Evolutionary conservation across 2,113 vertebrate genomes (phyloP).

Genomic region (Bubo blakistoni): DNA sequence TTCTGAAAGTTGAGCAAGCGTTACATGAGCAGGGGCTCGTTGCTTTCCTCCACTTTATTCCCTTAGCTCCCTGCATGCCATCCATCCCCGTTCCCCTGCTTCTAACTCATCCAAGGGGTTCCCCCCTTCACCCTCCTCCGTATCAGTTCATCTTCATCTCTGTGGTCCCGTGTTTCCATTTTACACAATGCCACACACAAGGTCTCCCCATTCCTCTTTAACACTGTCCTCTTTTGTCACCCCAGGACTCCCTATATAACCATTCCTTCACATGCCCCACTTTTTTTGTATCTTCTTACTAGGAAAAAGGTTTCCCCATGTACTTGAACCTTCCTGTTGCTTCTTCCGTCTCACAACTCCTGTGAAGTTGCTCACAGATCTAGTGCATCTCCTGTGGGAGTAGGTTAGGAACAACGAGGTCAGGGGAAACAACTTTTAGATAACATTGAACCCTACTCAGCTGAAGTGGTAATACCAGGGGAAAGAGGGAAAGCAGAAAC

Average conservation of each 20-base stretch:
- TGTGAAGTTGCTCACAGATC: neutral
- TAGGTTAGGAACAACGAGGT: neutral
- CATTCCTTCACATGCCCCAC: neutral
- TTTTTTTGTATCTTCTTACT: neutral
- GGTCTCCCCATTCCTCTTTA: neutral
- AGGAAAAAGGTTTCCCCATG: neutral
- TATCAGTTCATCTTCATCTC: neutral
- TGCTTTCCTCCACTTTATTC: neutral
- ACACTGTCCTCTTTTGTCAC: neutral
- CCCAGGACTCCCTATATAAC: neutral
- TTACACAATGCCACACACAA: neutral
- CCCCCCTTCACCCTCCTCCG: neutral
- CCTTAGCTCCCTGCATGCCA: neutral
- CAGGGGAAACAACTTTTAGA: neutral
- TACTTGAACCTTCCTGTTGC: neutral
- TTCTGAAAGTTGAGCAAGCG: neutral
- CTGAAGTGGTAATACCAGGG: neutral
- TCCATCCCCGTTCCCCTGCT: accelerated
- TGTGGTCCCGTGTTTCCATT: neutral
- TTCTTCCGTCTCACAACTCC: neutral
- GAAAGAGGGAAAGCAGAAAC: neutral
- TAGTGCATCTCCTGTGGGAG: neutral
- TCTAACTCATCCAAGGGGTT: neutral
- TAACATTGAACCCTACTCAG: neutral
- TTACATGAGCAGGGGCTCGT: neutral